phyloP scores from a whole-genome alignment of 2,888 invertebrate species.

The Euzophera pinguis region DNA sequence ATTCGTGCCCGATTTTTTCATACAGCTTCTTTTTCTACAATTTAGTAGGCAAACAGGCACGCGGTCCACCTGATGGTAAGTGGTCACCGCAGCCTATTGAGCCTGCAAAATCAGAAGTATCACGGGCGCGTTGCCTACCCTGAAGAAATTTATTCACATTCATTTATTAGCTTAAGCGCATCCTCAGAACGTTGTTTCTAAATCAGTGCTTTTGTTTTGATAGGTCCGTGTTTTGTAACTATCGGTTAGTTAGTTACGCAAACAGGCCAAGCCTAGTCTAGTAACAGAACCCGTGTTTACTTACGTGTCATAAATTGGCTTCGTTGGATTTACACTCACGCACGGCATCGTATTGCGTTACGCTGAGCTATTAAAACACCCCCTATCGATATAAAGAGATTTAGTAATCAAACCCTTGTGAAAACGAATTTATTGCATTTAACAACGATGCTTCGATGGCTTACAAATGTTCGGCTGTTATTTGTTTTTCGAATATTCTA shows the following conservation, averaged over 20 bases:
- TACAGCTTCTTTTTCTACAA: too few species aligned
- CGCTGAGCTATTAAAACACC: constrained; percentile 41
- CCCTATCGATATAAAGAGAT: constrained; percentile 23
- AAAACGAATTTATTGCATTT: constrained; percentile 17
- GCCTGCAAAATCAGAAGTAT: too few species aligned
- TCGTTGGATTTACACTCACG: constrained; percentile 73
- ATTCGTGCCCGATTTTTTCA: too few species aligned
- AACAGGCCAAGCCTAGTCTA: constrained; percentile 45
- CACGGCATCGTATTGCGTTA: constrained; percentile 59
- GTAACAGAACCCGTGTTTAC: constrained; percentile 62
- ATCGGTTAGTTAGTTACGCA: background rate
- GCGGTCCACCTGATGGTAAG: too few species aligned
- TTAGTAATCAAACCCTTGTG: constrained; percentile 41
- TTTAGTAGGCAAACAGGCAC: too few species aligned
- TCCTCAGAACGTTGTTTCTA: background rate
- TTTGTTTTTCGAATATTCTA: background rate
- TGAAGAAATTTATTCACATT: too few species aligned
- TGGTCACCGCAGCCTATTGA: too few species aligned
- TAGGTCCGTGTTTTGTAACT: too few species aligned
- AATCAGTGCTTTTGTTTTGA: background rate
- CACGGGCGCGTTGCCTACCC: too few species aligned
- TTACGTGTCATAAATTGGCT: constrained; percentile 80
- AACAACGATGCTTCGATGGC: constrained; percentile 15
- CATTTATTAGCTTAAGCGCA: too few species aligned
- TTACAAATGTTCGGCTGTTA: constrained; percentile 6